Percentiles rank a stretch among this genome's conserved stretches.
phyloP scores from a whole-genome alignment of 2,888 invertebrate species.

The Drosophila imparisetae region DNA sequence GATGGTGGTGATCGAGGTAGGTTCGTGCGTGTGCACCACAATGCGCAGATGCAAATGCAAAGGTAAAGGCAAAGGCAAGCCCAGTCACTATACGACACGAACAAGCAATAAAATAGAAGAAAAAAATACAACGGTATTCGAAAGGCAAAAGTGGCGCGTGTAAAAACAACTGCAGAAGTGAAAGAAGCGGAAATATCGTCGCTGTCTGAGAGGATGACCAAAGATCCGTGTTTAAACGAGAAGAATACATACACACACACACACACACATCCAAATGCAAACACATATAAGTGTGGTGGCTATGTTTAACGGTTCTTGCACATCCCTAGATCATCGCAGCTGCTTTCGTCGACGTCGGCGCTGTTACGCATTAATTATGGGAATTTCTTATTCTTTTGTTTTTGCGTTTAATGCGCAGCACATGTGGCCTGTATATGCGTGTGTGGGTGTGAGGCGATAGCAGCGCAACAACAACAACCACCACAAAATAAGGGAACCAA shows the following conservation, averaged over 20 bases:
- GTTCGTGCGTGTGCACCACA: conserved; percentile 68
- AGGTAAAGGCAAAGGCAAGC: conserved; percentile 8
- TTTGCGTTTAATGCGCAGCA: conserved; percentile 24
- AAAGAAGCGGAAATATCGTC: conserved; percentile 39
- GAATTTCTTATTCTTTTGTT: conserved; percentile 48
- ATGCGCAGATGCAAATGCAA: conserved; percentile 56
- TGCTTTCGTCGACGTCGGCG: conserved; percentile 35
- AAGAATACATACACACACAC: conserved; percentile 5
- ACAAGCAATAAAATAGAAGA: conserved; percentile 4
- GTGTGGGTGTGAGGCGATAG: conserved; percentile 20
- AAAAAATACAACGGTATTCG: conserved; percentile 33
- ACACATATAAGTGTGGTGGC: neutral
- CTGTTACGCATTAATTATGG: conserved; percentile 72
- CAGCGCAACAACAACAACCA: conserved; percentile 21
- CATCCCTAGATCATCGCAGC: conserved; percentile 45
- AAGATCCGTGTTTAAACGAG: conserved; percentile 8
- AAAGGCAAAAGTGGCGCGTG: conserved; percentile 23
- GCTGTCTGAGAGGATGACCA: conserved; percentile 21
- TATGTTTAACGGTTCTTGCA: conserved; percentile 25
- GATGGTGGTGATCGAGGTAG: conserved; percentile 22
- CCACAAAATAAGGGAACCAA: conserved; percentile 11
- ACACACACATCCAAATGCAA: neutral
- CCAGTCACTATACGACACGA: conserved; percentile 17
- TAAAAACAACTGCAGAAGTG: conserved; percentile 10
- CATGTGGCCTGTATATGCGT: conserved; percentile 29